A percentile compares a stretch with the other conserved stretches of the same genome.
Evolutionary conservation across 2,888 invertebrate genomes (phyloP).

Genomic region (Myathropa florea): DNA sequence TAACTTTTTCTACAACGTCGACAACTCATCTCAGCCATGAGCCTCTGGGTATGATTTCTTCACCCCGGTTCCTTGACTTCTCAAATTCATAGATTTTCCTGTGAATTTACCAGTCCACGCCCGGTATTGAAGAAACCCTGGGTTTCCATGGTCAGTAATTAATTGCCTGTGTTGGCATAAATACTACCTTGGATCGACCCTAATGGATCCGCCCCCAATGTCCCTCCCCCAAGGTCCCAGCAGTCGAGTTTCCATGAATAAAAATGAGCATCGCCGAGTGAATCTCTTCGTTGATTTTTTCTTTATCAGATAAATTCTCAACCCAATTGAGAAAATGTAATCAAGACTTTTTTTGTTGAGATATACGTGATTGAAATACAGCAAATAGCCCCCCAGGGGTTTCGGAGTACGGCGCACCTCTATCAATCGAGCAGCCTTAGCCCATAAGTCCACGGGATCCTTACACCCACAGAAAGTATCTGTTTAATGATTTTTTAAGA

Average conservation of each 20-base stretch:
- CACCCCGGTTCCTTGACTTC: neutral
- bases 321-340: conserved; percentile 49
- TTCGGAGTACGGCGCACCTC: neutral
- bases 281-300: neutral
- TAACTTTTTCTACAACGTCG: no score
- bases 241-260: neutral
- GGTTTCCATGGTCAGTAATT: neutral
- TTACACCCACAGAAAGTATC: conserved; percentile 1
- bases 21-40: no score
- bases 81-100: neutral
- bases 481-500: conserved; percentile 39
- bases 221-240: neutral
- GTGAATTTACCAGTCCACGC: neutral
- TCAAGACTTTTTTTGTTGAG: conserved; percentile 4
- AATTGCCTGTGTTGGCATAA: neutral
- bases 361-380: conserved; percentile 53
- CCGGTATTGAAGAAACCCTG: neutral
- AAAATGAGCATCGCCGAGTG: neutral
- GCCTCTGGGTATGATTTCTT: neutral
- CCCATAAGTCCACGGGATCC: conserved; percentile 2
- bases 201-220: neutral
- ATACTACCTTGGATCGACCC: neutral
- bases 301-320: conserved; percentile 12
- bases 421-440: conserved; percentile 8
- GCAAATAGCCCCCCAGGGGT: neutral